Evolutionary conservation across 2,888 invertebrate species (phyloP).

Genomic region (Clivina fossor): DNA sequence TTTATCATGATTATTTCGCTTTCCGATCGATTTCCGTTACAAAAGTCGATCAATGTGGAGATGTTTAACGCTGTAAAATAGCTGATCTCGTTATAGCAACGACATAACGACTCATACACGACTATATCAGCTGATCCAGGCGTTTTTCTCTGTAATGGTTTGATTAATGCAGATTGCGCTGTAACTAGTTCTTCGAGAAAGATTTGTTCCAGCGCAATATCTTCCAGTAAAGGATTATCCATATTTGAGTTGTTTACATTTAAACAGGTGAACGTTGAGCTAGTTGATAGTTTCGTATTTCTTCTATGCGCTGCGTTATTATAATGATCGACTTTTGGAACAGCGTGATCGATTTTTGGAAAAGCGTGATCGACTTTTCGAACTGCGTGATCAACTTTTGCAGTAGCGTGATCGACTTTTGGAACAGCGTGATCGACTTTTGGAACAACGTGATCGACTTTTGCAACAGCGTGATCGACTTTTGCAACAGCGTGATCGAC

Average conservation of each 20-base stretch:
- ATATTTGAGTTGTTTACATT: constrained; percentile 39
- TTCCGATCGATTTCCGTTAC: constrained; percentile 65
- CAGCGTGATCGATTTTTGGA: too few relatives aligned
- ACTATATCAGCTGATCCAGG: constrained; percentile 58
- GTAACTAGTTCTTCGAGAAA: constrained; percentile 69
- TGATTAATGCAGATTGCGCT: constrained; percentile 64
- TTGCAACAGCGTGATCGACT: too few relatives aligned
- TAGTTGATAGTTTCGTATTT: constrained; percentile 42
- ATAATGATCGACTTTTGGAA: constrained; percentile 18
- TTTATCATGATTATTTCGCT: constrained; percentile 70
- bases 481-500: too few relatives aligned
- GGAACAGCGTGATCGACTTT: too few relatives aligned
- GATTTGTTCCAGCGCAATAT: constrained; percentile 60
- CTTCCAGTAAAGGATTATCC: constrained; percentile 48
- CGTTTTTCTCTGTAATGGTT: constrained; percentile 66
- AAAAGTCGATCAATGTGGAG: constrained; percentile 69
- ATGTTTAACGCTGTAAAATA: constrained; percentile 69
- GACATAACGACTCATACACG: constrained; percentile 66
- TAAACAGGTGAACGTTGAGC: constrained; percentile 43
- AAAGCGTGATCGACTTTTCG: too few relatives aligned
- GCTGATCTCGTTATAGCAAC: constrained; percentile 68
- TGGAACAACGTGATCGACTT: too few relatives aligned
- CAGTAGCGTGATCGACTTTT: too few relatives aligned
- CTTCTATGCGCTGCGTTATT: constrained; percentile 18
- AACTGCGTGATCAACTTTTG: too few relatives aligned